A percentile compares a stretch with the other conserved stretches of the same genome.
Evolutionary conservation across 2,888 invertebrate species (phyloP).

Genomic region (Fragum whitleyi): DNA sequence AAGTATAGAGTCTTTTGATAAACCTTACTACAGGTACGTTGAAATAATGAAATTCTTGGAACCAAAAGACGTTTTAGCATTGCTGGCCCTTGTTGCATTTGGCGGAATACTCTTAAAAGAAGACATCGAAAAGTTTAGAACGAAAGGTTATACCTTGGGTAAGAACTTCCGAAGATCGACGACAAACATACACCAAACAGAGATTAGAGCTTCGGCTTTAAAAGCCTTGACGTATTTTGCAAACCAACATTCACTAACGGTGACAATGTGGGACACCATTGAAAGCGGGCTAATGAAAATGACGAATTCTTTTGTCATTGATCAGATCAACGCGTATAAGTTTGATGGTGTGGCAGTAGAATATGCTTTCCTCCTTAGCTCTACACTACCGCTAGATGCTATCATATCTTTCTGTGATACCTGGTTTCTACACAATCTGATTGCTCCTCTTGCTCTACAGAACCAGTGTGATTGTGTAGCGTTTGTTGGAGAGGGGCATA

Average conservation of each 20-base stretch:
- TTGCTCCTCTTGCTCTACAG: neutral
- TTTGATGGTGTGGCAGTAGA: conserved; percentile 7
- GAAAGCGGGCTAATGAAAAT: neutral
- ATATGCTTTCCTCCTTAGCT: neutral
- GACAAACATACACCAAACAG: neutral
- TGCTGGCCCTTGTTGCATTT: conserved; percentile 10
- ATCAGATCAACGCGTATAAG: neutral
- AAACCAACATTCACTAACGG: neutral
- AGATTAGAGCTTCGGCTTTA: neutral
- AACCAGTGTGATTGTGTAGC: neutral
- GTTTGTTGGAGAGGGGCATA: neutral
- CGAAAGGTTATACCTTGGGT: neutral
- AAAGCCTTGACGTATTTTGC: conserved; percentile 1
- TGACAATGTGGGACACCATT: conserved; percentile 5
- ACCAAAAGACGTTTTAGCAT: neutral
- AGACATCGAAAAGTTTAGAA: neutral
- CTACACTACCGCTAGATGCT: neutral
- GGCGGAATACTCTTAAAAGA: neutral
- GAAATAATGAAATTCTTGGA: conserved; percentile 11
- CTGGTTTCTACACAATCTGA: conserved; percentile 5
- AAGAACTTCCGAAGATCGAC: neutral
- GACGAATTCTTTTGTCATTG: neutral
- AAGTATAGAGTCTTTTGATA: neutral
- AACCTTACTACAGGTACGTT: neutral
- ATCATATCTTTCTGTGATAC: neutral